Evolutionary conservation across 2,797 vertebrate species (phyloP).

Genomic region (Simalia tracyae): DNA sequence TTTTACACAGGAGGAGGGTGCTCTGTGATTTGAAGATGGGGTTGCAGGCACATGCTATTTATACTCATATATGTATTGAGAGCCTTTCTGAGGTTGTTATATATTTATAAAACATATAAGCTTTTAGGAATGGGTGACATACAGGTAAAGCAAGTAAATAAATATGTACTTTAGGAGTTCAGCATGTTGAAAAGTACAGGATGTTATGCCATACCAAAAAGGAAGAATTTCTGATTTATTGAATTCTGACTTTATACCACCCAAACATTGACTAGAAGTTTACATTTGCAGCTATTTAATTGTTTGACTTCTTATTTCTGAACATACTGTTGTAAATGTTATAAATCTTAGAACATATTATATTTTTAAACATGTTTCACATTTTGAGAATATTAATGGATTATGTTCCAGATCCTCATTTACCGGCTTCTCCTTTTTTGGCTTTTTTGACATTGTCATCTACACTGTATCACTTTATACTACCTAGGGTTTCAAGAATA

Average conservation of each 20-base stretch:
- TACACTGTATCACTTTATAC: not conserved
- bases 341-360: not conserved
- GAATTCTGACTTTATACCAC: not conserved
- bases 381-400: slow-evolving; percentile 10
- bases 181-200: too few relatives aligned
- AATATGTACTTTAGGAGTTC: too few relatives aligned
- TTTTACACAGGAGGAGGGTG: not conserved
- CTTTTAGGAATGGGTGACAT: not conserved
- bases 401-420: not conserved
- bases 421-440: not conserved
- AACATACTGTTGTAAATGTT: not conserved
- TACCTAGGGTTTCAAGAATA: not conserved
- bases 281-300: not conserved
- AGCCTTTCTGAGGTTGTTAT: too few relatives aligned
- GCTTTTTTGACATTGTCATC: not conserved
- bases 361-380: not conserved
- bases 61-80: not conserved
- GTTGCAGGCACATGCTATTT: not conserved
- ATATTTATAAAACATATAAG: not conserved
- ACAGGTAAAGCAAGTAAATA: too few relatives aligned
- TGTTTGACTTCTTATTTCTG: not conserved
- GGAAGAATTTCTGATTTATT: not conserved
- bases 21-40: not conserved
- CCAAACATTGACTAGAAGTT: not conserved
- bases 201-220: too few relatives aligned